Percentiles rank a stretch among this genome's conserved stretches.
phyloP scores from a whole-genome alignment of 2,113 vertebrate species.

The Desmodus rotundus region DNA sequence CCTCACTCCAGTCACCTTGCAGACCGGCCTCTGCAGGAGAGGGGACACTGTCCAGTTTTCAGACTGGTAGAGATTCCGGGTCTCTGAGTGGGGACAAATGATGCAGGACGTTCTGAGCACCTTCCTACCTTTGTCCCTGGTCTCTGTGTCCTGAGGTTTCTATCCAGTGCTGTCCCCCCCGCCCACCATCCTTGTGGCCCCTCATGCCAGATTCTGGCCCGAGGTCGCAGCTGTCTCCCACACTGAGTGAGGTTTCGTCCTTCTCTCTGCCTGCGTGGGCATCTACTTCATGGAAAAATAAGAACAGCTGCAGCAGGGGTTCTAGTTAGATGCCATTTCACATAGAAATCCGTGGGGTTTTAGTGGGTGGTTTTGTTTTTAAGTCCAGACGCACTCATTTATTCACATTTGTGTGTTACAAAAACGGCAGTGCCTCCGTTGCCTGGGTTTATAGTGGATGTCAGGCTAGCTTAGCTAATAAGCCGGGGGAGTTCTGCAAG shows the following conservation, averaged over 20 bases:
- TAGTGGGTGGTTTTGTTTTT: background rate
- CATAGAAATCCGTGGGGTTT: background rate
- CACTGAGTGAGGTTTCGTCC: background rate
- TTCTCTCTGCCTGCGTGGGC: background rate
- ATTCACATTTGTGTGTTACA: background rate
- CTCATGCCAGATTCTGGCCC: background rate
- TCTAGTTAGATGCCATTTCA: background rate
- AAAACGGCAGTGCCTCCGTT: background rate
- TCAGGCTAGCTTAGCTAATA: background rate
- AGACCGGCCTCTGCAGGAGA: background rate
- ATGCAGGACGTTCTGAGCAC: background rate
- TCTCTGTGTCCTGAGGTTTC: background rate
- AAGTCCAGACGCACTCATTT: background rate
- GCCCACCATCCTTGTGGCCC: rapidly evolving
- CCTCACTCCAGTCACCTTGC: background rate
- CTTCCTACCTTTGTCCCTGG: background rate
- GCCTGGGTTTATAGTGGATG: too few species aligned
- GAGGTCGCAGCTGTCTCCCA: background rate
- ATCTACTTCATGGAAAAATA: background rate
- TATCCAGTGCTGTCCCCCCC: background rate
- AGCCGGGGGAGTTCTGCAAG: background rate
- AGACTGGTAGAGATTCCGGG: background rate
- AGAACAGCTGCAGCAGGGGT: background rate
- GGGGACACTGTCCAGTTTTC: background rate
- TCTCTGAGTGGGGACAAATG: background rate